Evolutionary conservation across 2,888 invertebrate species (phyloP).

Genomic region (Latheticus oryzae): DNA sequence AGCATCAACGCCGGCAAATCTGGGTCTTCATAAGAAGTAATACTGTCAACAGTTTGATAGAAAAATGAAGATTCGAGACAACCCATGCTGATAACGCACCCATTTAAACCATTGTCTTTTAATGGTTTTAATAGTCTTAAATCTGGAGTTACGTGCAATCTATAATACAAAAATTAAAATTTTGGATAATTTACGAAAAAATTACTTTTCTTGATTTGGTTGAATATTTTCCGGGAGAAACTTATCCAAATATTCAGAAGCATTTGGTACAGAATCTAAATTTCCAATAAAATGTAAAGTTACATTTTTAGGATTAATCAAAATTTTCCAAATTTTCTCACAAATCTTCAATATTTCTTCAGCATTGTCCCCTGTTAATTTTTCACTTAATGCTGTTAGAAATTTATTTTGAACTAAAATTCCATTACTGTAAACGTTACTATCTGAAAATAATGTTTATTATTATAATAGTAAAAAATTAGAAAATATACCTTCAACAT

Average conservation of each 20-base stretch:
- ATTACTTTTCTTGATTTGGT: slow-evolving; percentile 42
- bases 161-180: slow-evolving; percentile 44
- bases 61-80: slow-evolving; percentile 84
- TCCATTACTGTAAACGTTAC: slow-evolving; percentile 78
- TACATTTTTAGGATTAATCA: slow-evolving; percentile 73
- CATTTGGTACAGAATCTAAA: slow-evolving; percentile 71
- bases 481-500: slow-evolving; percentile 56
- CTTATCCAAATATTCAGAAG: slow-evolving; percentile 60
- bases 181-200: no score
- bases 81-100: slow-evolving; percentile 82
- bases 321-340: slow-evolving; percentile 69
- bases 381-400: slow-evolving; percentile 74
- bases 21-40: slow-evolving; percentile 72
- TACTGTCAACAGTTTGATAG: slow-evolving; percentile 75
- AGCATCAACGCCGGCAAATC: slow-evolving; percentile 81
- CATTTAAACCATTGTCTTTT: slow-evolving; percentile 64
- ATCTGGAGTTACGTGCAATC: slow-evolving; percentile 66
- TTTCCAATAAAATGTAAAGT: slow-evolving; percentile 81
- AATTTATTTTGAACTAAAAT: slow-evolving; percentile 83
- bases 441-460: slow-evolving; percentile 66
- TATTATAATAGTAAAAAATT: no score
- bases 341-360: slow-evolving; percentile 69
- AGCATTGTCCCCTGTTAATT: slow-evolving; percentile 67
- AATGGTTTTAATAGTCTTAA: slow-evolving; percentile 63
- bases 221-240: slow-evolving; percentile 47